Evolutionary conservation across 1,140 invertebrate species (phyloP).

Genomic region (Drosophila ogumai): DNA sequence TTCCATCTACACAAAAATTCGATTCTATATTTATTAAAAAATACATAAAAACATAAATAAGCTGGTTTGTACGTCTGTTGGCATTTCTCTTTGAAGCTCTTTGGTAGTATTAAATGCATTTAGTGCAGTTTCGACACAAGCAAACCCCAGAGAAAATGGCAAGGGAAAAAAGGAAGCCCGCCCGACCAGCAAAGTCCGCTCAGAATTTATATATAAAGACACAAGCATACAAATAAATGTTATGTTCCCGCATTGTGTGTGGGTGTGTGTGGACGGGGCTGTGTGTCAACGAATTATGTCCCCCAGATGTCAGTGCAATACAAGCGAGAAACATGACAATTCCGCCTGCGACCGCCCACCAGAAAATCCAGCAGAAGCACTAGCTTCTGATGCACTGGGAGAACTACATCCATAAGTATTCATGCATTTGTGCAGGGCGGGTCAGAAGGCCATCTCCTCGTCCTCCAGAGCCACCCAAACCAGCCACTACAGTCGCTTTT

Average conservation of each 20-base stretch:
- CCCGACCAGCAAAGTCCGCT: constrained; percentile 50
- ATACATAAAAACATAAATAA: constrained; percentile 13
- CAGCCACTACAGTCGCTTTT: background rate
- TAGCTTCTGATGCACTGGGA: constrained; percentile 59
- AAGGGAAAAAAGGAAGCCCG: constrained; percentile 10
- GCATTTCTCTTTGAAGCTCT: constrained; percentile 25
- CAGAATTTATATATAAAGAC: constrained; percentile 33
- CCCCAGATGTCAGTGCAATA: constrained; percentile 76
- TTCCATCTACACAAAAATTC: background rate
- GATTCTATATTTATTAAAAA: constrained; percentile 3
- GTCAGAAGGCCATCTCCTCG: background rate
- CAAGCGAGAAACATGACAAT: constrained; percentile 73
- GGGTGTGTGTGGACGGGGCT: constrained; percentile 31
- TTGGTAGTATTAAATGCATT: constrained; percentile 41
- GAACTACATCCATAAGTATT: constrained; percentile 65
- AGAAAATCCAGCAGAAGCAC: constrained; percentile 38
- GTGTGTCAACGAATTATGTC: constrained; percentile 73
- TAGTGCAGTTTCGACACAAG: constrained; percentile 56
- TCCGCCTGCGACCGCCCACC: constrained; percentile 27
- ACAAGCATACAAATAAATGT: constrained; percentile 32
- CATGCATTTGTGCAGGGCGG: constrained; percentile 66
- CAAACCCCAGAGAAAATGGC: constrained; percentile 27
- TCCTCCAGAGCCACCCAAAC: background rate
- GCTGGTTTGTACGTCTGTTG: background rate
- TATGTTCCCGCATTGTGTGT: constrained; percentile 29